Evolutionary conservation across 1,140 invertebrate species (phyloP), one percentile per base, ranked within the genome.

Genomic region (Coptotermes formosanus): DNA sequence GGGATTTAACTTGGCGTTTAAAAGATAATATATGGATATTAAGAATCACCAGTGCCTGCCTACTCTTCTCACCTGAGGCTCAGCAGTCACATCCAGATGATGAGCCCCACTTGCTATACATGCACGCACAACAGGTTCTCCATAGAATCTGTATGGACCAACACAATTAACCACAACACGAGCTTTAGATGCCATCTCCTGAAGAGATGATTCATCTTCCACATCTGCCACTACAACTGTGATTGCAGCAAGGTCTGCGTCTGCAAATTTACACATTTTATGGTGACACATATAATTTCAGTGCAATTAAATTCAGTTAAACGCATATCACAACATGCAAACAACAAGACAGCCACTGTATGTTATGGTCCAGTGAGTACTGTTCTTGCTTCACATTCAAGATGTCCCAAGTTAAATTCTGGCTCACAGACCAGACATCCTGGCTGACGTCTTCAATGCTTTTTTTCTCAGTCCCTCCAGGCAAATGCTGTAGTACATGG

Each of bases 11-110:
- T n/a, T n/a, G n/a, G n/a, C n/a, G n/a, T n/a, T n/a, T n/a, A n/a
- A n/a, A n/a, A n/a, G n/a, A n/a, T 85, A 48, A 21, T 32, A 23
- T 43, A 43, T 2, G 32, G 23, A 21, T 38, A 82, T 43, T 83
- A 44, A 83, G 9, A 44, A 86, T 75, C 23, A 85, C 38, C 38
- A 38, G 38, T 38, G 38, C 38, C 38, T 38, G 38, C 38, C 38
- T 38, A 38, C 38, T 38, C 38, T 38, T 87, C 86, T 89, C 89
- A 94, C 94, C 91, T 95, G 93, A 3, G 97, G 95, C 91, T 99
- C 98, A 25, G 97, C 98, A 90, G 94, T 96, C 30, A 99, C 95
- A 92, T 99, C 98, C 11, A 99, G 93, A 90, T 98, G 95, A 92
- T 98, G 94, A 0, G 97, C 95, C 87, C 93, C 93, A 83, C 93